Base-by-base conservation (phyloP, 2,797 vertebrate genomes). In the Trichosurus vulpecula region DNA sequence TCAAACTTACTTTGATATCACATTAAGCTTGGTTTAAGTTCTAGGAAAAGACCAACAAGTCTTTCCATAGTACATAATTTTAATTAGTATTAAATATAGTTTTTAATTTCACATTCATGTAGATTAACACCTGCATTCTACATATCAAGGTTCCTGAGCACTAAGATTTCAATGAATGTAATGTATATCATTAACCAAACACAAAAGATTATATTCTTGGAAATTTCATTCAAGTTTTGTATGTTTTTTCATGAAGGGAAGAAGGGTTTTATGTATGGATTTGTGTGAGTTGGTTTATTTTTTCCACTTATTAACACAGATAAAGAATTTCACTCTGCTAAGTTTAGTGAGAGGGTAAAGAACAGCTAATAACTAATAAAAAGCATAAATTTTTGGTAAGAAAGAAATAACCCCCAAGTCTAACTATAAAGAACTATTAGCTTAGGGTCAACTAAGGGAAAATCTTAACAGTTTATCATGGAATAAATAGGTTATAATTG, bases 1-100 rank as follows among this genome's bases (percentile, higher is more conserved):
- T 81, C 87, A 90, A 87, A 93, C 35, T 81, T 98, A 89, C 91
- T 95, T 54, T 95, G 51, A 4, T 58, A 96, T 87, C 51, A 96
- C 95, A 94, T 98, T 93, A 61, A 95, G 95, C 81, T 92, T 91
- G 66, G 93, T 96, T 92, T 95, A 96, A 96, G 54, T 94, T 95
- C n/a, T 31, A 95, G 91, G 90, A 16, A 96, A 95, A 96, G 91
- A 55, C 51, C 96, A 97, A 95, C 54, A 96, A 52, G 87, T 94
- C 16, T 97, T 97, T 94, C 93, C 91, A 95, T 91, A 95, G 30
- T 90, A 41, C 6, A 81, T 91, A 92, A 97, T 95, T 96, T 92
- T 96, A 96, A 96, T 93, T 90, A 96, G 1, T 93, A 30, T 81
- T 97, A 97, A 96, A 97, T 97, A 96, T 51, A 96, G 81, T 35